A percentile compares a stretch with the other conserved stretches of the same genome.
Evolutionary conservation across 2,797 vertebrate genomes (phyloP).

Genomic region (Chromis chromis): DNA sequence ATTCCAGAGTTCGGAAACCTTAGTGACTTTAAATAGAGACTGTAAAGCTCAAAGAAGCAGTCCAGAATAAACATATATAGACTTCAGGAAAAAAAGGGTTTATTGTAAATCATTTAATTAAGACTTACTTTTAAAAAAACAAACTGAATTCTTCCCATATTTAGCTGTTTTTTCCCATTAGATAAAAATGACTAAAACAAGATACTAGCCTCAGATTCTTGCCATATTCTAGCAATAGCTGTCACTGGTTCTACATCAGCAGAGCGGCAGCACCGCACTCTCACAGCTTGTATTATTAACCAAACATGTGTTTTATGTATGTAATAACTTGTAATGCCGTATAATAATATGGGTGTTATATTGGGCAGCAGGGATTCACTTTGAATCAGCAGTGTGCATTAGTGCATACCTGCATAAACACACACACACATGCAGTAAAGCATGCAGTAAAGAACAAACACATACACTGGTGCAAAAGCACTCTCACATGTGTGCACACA

Average conservation of each 20-base stretch:
- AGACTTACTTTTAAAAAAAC: background rate
- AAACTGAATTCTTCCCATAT: background rate
- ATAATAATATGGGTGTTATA: constrained; percentile 37
- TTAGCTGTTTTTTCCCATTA: background rate
- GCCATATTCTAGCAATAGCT: background rate
- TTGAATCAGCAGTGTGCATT: constrained; percentile 25
- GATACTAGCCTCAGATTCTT: constrained; percentile 3
- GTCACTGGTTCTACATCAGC: background rate
- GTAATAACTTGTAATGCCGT: constrained; percentile 41
- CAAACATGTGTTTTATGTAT: constrained; percentile 44
- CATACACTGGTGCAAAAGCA: constrained; percentile 10
- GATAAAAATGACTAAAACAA: background rate
- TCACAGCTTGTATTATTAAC: constrained; percentile 11
- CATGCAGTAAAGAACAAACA: constrained; percentile 12
- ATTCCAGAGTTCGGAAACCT: constrained; percentile 37
- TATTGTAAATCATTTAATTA: background rate
- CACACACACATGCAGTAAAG: background rate
- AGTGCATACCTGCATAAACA: constrained; percentile 33
- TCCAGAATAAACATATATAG: constrained; percentile 7
- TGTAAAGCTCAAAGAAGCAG: constrained; percentile 11
- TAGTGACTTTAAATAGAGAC: constrained; percentile 21
- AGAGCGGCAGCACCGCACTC: constrained; percentile 3
- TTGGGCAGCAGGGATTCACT: constrained; percentile 30
- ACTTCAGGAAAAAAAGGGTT: constrained; percentile 14
- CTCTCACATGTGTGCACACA: constrained; percentile 10